These are phyloP conservation scores for Rissa tridactyla DNA, from an alignment of 2,113 vertebrate genomes.

Conservation along the genomic window DNA sequence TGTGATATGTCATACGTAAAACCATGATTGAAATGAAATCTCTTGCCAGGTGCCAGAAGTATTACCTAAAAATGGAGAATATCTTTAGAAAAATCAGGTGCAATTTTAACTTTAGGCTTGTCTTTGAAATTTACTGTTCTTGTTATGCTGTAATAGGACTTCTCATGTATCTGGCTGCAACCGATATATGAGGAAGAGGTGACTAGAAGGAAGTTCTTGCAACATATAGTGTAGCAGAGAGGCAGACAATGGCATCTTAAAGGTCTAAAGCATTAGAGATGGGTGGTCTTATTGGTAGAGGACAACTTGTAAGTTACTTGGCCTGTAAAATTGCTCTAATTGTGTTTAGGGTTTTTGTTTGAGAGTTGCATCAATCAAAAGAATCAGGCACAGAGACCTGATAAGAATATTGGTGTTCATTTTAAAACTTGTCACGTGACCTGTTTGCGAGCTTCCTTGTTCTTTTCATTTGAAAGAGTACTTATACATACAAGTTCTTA, in stretches of 20 bases:
- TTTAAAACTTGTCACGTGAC: neutral
- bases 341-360: neutral
- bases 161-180: neutral
- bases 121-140: neutral
- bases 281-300: neutral
- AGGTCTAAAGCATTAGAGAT: neutral
- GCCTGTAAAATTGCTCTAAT: neutral
- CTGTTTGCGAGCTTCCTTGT: constrained; percentile 38
- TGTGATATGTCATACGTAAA: neutral
- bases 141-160: neutral
- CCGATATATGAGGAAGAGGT: neutral
- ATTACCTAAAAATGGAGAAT: neutral
- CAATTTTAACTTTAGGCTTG: neutral
- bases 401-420: neutral
- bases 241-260: neutral
- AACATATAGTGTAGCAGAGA: neutral
- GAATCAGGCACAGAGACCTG: neutral
- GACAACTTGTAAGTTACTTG: neutral
- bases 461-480: constrained; percentile 56
- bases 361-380: neutral
- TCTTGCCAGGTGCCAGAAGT: neutral
- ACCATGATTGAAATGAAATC: neutral
- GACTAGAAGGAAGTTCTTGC: neutral
- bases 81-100: neutral
- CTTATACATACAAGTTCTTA: constrained; percentile 44